phyloP scores from a whole-genome alignment of 1,140 invertebrate genomes.

The Latrodectus geometricus region DNA sequence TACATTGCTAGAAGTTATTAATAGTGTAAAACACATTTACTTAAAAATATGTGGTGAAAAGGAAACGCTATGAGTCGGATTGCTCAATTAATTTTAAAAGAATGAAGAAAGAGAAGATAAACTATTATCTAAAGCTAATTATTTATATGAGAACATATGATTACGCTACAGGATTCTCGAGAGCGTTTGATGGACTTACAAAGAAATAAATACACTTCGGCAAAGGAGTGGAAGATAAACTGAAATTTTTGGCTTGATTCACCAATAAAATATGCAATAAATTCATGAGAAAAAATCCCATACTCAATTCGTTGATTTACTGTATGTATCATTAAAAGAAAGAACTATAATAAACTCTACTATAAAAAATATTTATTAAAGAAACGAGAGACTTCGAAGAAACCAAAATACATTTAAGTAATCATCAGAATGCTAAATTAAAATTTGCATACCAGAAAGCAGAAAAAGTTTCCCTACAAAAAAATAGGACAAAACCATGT shows the following conservation, averaged over 20 bases:
- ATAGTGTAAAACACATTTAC: neutral
- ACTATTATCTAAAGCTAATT: neutral
- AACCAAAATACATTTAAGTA: neutral
- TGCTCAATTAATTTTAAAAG: neutral
- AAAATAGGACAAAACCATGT: neutral
- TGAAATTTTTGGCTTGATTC: slow-evolving; percentile 1
- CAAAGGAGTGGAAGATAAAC: neutral
- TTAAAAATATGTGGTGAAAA: neutral
- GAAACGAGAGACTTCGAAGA: slow-evolving; percentile 13
- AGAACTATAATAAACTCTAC: neutral
- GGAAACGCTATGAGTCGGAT: slow-evolving; percentile 10
- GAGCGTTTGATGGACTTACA: neutral
- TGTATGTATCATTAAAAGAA: slow-evolving; percentile 11
- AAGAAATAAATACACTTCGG: too few species aligned
- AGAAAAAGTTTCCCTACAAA: slow-evolving; percentile 1
- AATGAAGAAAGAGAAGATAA: slow-evolving; percentile 5
- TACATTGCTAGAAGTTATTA: neutral
- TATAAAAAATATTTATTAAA: slow-evolving; percentile 9
- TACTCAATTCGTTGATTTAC: neutral
- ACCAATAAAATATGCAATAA: slow-evolving; percentile 6
- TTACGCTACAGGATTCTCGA: neutral
- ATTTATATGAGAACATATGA: slow-evolving; percentile 4
- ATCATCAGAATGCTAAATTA: neutral
- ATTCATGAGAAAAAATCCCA: neutral
- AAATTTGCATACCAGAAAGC: too few species aligned